Evolutionary conservation across 2,797 vertebrate species (phyloP).

Genomic region (Crenichthys baileyi): DNA sequence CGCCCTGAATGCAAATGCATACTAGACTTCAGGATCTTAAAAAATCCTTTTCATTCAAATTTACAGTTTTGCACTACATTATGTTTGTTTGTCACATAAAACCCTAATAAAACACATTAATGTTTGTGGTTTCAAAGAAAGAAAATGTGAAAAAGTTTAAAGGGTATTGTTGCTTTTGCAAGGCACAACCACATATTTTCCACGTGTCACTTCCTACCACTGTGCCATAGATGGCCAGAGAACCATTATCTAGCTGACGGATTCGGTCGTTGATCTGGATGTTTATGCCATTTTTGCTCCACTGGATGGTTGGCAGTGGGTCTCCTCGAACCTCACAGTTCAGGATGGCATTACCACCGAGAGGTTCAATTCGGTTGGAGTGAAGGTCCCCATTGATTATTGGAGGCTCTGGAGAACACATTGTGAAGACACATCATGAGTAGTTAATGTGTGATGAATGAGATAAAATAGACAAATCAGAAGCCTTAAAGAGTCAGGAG

Average conservation of each 20-base stretch:
- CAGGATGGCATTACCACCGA: constrained; percentile 91
- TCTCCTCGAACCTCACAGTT: constrained; percentile 94
- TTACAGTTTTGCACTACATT: neutral
- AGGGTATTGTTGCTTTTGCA: neutral
- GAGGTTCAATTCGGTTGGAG: constrained; percentile 88
- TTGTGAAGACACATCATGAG: neutral
- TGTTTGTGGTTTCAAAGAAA: neutral
- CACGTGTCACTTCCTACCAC: constrained; percentile 77
- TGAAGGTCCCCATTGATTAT: constrained; percentile 91
- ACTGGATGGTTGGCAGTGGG: constrained; percentile 91
- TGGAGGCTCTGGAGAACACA: constrained; percentile 87
- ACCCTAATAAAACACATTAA: neutral
- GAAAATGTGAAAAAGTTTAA: neutral
- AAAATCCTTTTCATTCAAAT: neutral
- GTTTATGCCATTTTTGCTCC: constrained; percentile 89
- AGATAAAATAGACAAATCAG: neutral
- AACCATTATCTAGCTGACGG: constrained; percentile 90
- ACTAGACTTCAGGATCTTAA: neutral
- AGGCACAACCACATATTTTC: neutral
- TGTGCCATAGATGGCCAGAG: constrained; percentile 94
- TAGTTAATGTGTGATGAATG: neutral
- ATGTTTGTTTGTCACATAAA: neutral
- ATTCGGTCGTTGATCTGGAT: constrained; percentile 87
- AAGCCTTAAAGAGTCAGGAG: neutral
- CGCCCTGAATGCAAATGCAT: neutral